A percentile compares a stretch with the other conserved stretches of the same genome.
Evolutionary conservation across 2,113 vertebrate species (phyloP).

Genomic region (Callopanchax toddi): DNA sequence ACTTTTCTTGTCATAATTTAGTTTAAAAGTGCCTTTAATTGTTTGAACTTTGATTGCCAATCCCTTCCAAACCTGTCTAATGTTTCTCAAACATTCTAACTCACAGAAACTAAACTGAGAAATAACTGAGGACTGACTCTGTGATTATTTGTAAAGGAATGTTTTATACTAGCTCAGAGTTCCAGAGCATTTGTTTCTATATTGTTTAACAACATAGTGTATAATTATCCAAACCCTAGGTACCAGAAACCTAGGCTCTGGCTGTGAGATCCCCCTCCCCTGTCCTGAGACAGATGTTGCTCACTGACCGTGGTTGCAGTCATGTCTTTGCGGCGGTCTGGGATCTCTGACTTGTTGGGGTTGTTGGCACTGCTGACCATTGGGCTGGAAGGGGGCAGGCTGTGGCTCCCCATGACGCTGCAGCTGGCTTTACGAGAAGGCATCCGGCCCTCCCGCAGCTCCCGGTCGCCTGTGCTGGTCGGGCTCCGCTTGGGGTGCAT

Average conservation of each 20-base stretch:
- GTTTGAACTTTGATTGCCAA: no score
- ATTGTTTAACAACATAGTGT: no score
- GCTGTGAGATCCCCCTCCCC: background rate
- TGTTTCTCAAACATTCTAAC: no score
- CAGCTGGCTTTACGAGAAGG: constrained; percentile 87
- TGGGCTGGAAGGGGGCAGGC: constrained; percentile 90
- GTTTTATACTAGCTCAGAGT: no score
- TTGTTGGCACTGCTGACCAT: constrained; percentile 97
- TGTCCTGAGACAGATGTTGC: background rate
- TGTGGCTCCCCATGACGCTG: constrained; percentile 84
- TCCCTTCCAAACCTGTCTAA: no score
- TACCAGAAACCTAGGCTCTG: background rate
- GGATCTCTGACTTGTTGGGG: constrained; percentile 94
- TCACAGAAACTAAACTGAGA: no score
- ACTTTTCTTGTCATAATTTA: no score
- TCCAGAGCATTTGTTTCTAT: no score
- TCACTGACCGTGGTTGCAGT: constrained; percentile 85
- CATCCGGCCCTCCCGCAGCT: constrained; percentile 89
- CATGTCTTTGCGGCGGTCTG: constrained; percentile 90
- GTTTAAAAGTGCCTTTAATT: no score
- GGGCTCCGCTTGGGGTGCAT: constrained; percentile 92
- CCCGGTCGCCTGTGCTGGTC: constrained; percentile 85
- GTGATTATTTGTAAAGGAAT: no score
- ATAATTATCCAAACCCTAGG: no score
- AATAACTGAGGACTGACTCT: no score